Evolutionary conservation across 2,113 vertebrate species (phyloP), one percentile per base, ranked within the genome.

Genomic region (Cyrtonyx montezumae): DNA sequence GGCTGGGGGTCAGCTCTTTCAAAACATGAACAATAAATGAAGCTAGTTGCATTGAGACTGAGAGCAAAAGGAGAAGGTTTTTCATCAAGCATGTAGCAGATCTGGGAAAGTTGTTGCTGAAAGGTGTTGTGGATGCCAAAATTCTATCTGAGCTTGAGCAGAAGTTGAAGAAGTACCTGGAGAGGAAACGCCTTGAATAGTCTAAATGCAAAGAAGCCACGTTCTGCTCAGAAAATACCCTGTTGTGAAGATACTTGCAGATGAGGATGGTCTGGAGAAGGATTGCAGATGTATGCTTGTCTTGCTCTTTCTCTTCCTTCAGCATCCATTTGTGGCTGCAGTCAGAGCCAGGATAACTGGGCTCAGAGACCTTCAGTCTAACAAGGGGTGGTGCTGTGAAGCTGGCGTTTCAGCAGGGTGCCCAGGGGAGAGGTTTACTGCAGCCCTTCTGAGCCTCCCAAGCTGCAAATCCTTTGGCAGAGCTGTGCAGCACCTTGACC

Each of bases 181-280:
- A 75, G 37, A 53, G 84, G 18, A 66, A 71, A 48, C 71, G 45
- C 32, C 8, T 3, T 49, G 26, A 43, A 61, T 51, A 71, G 75
- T 13, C 42, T 75, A 40, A 55, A 78, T 34, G 67, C 0, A 0
- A 21, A 66, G 25, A 92, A 87, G 43, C 9, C 7, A 3, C 0
- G 0, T n/a, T 23, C 2, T 4, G 40, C 43, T 77, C 42, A 30
- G 26, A 79, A 91, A 87, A 69, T 36, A 1, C 0, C 11, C 1
- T 62, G 51, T 53, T 7, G 15, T 79, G 0, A 63, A 86, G 71
- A 77, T 17, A 62, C 11, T 18, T 83, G 63, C 32, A 69, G 34
- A 32, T 23, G 48, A 23, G 45, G 8, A 88, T 46, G 7, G 2
- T 75, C 37, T 51, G 80, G 48, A 66, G 63, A 62, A 91, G 63